Evolutionary conservation across 2,797 vertebrate species (phyloP).

Genomic region (Cossypha caffra): DNA sequence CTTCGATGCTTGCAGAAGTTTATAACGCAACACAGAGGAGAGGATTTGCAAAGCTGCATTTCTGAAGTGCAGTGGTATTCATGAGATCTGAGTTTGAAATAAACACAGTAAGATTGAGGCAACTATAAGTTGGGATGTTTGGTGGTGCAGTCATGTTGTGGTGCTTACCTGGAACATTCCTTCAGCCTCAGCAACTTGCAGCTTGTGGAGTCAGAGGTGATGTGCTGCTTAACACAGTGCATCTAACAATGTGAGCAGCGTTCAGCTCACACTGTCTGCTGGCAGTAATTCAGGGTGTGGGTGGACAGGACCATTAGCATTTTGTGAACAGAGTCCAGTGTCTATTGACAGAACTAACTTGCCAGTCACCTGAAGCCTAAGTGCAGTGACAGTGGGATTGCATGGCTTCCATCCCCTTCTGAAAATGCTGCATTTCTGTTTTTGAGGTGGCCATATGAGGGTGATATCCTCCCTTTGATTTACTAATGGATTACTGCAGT

Average conservation of each 20-base stretch:
- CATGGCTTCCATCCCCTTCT: not conserved
- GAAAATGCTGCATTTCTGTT: not conserved
- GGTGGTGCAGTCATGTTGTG: not conserved
- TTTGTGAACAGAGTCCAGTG: not conserved
- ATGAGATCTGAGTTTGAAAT: not conserved
- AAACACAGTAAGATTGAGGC: not conserved
- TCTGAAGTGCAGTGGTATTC: not conserved
- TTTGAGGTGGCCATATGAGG: not conserved
- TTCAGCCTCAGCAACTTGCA: not conserved
- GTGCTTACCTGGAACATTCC: not conserved
- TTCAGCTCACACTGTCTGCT: not conserved
- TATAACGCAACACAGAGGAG: not conserved
- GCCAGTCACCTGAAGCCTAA: not conserved
- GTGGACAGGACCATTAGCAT: not conserved
- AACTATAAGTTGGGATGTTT: not conserved
- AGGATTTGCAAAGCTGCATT: not conserved
- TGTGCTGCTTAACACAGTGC: not conserved
- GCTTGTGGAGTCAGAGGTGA: not conserved
- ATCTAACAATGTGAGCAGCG: fast-evolving
- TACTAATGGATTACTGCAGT: not conserved
- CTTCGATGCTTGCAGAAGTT: not conserved
- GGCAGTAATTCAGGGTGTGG: not conserved
- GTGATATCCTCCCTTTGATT: not conserved
- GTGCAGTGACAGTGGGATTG: not conserved
- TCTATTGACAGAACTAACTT: not conserved